Conservation (phyloP, 2,113 vertebrate species). For the Myrmophylax atrothorax region DNA sequence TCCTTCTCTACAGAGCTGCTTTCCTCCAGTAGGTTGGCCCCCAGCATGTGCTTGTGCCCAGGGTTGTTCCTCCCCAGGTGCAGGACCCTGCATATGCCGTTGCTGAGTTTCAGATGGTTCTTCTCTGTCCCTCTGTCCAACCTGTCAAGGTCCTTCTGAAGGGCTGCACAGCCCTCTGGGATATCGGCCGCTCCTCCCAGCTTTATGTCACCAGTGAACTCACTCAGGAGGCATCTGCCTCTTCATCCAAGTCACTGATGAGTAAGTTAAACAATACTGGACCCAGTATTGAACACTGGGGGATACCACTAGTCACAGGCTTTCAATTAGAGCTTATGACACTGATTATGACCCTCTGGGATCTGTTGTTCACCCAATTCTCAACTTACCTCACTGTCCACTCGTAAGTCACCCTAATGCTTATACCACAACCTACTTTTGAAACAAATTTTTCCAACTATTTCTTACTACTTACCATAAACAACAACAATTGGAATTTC, state of each 20-base stretch:
- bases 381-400: neutral
- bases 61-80: neutral
- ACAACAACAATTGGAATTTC: neutral
- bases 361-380: neutral
- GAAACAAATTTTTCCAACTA: neutral
- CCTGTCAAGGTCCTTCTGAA: neutral
- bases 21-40: neutral
- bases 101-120: neutral
- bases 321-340: neutral
- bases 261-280: neutral
- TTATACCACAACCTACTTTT: neutral
- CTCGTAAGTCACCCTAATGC: neutral
- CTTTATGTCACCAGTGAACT: neutral
- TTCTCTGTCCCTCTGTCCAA: neutral
- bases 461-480: neutral
- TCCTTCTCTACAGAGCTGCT: neutral
- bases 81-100: neutral
- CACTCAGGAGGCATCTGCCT: neutral
- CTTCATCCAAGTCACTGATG: neutral
- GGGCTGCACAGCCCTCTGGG: neutral
- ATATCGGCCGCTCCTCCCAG: rapidly evolving
- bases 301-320: neutral
- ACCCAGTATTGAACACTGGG: neutral
- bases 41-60: neutral
- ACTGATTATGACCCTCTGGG: neutral